These are phyloP conservation scores for Ophion slaviceki DNA, from an alignment of 2,888 invertebrate species.

Conservation along the genomic window DNA sequence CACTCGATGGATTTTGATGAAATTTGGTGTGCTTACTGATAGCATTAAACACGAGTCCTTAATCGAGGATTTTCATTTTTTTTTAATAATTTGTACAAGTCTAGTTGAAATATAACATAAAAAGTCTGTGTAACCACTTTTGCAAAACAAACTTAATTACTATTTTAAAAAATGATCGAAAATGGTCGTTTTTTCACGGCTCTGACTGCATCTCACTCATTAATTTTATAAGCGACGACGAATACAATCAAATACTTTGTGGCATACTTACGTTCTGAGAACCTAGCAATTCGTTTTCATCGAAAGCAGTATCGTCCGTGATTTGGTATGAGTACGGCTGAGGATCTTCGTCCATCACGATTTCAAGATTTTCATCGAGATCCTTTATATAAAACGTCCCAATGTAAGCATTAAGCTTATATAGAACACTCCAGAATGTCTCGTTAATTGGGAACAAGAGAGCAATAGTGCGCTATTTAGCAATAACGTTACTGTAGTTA, in stretches of 20 bases:
- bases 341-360: slow-evolving; percentile 8
- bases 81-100: too few species aligned
- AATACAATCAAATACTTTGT: slow-evolving; percentile 9
- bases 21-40: too few species aligned
- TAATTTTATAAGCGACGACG: slow-evolving; percentile 2
- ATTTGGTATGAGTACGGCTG: slow-evolving; percentile 1
- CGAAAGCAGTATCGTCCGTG: not conserved
- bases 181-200: too few species aligned
- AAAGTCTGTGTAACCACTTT: too few species aligned
- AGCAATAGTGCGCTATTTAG: slow-evolving; percentile 14
- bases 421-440: not conserved
- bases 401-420: not conserved
- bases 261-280: slow-evolving; percentile 6
- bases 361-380: not conserved
- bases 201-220: too few species aligned
- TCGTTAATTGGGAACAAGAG: slow-evolving; percentile 9
- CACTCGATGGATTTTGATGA: too few species aligned
- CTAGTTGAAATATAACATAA: too few species aligned
- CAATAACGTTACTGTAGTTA: too few species aligned
- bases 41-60: too few species aligned
- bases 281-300: slow-evolving; percentile 1
- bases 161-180: too few species aligned
- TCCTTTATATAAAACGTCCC: slow-evolving; percentile 19
- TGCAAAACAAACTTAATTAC: too few species aligned
- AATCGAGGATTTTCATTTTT: too few species aligned